Base-by-base conservation (phyloP, 2,113 vertebrate species). In the Pogonocichla stellata region DNA sequence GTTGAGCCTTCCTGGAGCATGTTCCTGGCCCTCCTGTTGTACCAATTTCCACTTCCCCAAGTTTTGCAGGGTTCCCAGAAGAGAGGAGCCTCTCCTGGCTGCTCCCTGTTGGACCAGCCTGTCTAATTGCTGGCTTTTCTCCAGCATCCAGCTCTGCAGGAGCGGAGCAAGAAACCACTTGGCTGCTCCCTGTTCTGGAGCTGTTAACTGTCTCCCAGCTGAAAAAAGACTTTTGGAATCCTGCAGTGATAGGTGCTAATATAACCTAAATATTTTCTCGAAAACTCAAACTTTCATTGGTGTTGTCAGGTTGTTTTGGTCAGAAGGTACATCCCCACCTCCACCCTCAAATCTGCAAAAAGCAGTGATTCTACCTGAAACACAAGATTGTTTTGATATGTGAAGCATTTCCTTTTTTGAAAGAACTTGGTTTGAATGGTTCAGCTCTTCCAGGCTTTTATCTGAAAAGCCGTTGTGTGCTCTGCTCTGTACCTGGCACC, bases 61-160 rank as follows among this genome's bases (percentile, higher is more conserved):
- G 56, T 88, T 87, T n/a, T 88, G 61, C 90, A 80, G 84, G 62
- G 75, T 24, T 93, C 38, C 56, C 75, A 90, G 50, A 86, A 78
- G 60, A 86, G 16, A 61, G 57, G 43, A 90, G 43, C 62, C 71
- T 94, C 67, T 83, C 20, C 0, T 58, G 12, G 77, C 51, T 84
- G 74, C 61, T 84, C 67, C 1, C 1, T 67, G n/a, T 40, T 0
- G 1, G 71, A 38, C 73, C 69, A 67, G 23, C 61, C 48, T 2
- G 0, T 28, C n/a, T 72, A 18, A 77, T 65, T 53, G 28, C 47
- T 88, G 73, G 82, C 88, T 94, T 43, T 93, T 47, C 36, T 92
- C 62, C 88, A 92, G 77, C 34, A 43, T 88, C 82, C 60, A 75
- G 1, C 66, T 91, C 50, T 75, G 54, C 61, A 36, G 70, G 72